Conservation (phyloP, 2,797 vertebrate genomes). For the Emydoidea blandingii region DNA sequence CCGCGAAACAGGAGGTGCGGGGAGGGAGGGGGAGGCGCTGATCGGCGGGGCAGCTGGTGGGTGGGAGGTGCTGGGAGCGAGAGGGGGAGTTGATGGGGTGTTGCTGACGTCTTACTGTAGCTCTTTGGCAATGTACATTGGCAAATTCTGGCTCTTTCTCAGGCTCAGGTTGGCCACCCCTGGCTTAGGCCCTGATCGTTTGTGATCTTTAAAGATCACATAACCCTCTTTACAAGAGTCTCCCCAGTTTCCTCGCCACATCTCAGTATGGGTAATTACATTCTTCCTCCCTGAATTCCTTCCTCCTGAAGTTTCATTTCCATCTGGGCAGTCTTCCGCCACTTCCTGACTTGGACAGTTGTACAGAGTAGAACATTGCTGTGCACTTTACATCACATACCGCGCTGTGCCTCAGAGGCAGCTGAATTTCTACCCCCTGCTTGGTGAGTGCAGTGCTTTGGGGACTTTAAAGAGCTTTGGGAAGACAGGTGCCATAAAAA, state of each 20-base stretch:
- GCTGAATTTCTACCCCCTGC: rapidly evolving
- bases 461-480: background rate
- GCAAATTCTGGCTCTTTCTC: too few relatives aligned
- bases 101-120: too few relatives aligned
- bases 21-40: too few relatives aligned
- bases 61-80: too few relatives aligned
- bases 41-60: too few relatives aligned
- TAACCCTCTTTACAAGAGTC: background rate
- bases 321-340: background rate
- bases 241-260: background rate
- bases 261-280: background rate
- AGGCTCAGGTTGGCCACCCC: too few relatives aligned
- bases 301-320: constrained; percentile 39
- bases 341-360: background rate
- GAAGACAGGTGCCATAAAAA: constrained; percentile 2
- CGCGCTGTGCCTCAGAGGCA: background rate
- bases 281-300: constrained; percentile 53
- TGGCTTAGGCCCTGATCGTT: rapidly evolving
- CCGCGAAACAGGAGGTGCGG: too few relatives aligned
- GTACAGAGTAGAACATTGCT: background rate
- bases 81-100: too few relatives aligned
- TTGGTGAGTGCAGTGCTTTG: background rate
- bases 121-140: too few relatives aligned
- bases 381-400: background rate
- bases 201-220: background rate